Evolutionary conservation across 2,888 invertebrate species (phyloP).

Genomic region (Eristalinus aeneus): DNA sequence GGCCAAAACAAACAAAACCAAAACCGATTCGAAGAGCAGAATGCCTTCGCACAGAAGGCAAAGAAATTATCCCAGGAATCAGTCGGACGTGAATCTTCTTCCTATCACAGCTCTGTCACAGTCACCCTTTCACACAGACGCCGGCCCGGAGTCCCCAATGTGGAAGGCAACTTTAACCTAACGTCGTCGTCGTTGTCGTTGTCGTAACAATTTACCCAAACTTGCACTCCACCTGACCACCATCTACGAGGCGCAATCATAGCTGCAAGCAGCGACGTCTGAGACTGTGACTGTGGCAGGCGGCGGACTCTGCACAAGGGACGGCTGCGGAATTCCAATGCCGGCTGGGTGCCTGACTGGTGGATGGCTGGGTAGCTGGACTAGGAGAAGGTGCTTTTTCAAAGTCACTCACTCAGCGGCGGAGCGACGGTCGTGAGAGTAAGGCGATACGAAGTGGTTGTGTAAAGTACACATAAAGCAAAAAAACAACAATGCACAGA

Average conservation of each 20-base stretch:
- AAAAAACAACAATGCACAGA: not conserved
- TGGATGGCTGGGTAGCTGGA: not conserved
- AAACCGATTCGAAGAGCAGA: not conserved
- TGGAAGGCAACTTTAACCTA: constrained; percentile 30
- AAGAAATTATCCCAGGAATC: constrained; percentile 23
- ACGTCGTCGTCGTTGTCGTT: not conserved
- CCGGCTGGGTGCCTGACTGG: not conserved
- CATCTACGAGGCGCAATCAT: not conserved
- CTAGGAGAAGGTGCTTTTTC: constrained; percentile 1
- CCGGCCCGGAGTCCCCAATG: constrained; percentile 3
- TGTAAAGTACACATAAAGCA: constrained; percentile 26
- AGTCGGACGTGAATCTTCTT: constrained; percentile 41
- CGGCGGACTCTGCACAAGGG: not conserved
- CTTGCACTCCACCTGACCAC: not conserved
- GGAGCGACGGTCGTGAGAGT: not conserved
- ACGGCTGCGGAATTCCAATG: constrained; percentile 1
- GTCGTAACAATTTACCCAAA: constrained; percentile 35
- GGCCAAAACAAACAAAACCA: not conserved
- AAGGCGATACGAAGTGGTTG: constrained; percentile 25
- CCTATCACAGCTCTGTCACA: constrained; percentile 27
- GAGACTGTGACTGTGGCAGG: not conserved
- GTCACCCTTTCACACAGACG: not conserved
- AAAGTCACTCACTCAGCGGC: constrained; percentile 5
- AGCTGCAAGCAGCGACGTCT: constrained; percentile 20
- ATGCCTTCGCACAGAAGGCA: not conserved